These are phyloP conservation scores for Willisornis vidua DNA, from an alignment of 2,113 vertebrate genomes.

Conservation along the genomic window DNA sequence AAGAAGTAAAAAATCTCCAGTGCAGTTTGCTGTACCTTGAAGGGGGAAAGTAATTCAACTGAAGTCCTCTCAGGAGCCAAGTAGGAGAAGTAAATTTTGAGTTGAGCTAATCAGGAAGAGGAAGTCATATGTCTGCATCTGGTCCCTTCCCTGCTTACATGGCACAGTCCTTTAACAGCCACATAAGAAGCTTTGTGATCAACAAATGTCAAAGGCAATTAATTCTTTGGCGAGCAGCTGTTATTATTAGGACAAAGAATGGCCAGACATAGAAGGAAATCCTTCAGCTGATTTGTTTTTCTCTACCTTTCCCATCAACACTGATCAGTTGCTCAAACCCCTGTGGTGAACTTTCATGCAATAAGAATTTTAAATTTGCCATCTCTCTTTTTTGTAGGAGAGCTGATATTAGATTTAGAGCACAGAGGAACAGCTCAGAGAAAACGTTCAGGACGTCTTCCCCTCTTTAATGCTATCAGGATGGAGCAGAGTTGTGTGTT, in stretches of 20 bases:
- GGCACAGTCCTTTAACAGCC: constrained; percentile 16
- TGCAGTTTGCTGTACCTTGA: not conserved
- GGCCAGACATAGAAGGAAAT: constrained; percentile 35
- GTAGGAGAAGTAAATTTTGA: constrained; percentile 4
- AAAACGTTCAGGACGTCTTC: constrained; percentile 5
- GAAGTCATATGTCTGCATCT: constrained; percentile 20
- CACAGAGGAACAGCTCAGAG: constrained; percentile 24
- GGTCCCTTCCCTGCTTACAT: constrained; percentile 44
- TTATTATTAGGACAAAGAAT: constrained; percentile 62
- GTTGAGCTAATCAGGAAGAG: constrained; percentile 44
- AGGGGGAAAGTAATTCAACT: constrained; percentile 27
- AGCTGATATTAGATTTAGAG: constrained; percentile 42
- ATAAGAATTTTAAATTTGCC: constrained; percentile 13
- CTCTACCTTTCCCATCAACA: constrained; percentile 28
- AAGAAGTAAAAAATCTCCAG: not conserved
- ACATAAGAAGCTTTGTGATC: constrained; percentile 62
- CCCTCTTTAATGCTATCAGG: constrained; percentile 12
- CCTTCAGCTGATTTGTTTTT: constrained; percentile 27
- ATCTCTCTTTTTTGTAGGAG: constrained; percentile 12
- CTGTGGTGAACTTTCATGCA: not conserved
- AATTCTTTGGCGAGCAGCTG: constrained; percentile 60
- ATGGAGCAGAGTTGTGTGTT: constrained; percentile 26
- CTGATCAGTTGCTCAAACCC: not conserved
- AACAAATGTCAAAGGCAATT: constrained; percentile 64
- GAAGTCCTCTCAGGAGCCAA: not conserved